A percentile compares a stretch with the other conserved stretches of the same genome.
Evolutionary conservation across 1,140 invertebrate species (phyloP).

Genomic region (Proales similis): DNA sequence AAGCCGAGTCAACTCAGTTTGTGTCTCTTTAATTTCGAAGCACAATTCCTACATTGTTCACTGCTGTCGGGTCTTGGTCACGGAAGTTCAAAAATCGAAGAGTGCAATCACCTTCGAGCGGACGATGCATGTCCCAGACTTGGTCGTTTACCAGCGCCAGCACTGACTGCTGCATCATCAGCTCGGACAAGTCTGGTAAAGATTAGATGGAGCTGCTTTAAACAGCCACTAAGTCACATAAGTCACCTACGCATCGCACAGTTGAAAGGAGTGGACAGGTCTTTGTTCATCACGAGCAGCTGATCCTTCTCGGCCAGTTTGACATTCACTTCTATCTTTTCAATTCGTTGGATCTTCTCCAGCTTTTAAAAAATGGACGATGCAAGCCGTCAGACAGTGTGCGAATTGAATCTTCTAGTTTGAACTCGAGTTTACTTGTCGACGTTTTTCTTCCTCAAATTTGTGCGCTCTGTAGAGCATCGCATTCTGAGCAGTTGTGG

Average conservation of each 20-base stretch:
- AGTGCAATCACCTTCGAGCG: slow-evolving; percentile 66
- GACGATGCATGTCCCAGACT: slow-evolving; percentile 86
- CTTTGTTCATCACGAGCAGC: slow-evolving; percentile 76
- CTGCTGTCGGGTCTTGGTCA: slow-evolving; percentile 56
- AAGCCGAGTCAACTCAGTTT: neutral
- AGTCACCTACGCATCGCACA: slow-evolving; percentile 71
- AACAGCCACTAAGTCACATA: neutral
- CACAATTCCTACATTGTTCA: slow-evolving; percentile 50
- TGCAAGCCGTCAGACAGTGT: too few species aligned
- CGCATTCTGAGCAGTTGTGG: too few species aligned
- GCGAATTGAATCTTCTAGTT: too few species aligned
- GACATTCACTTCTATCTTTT: slow-evolving; percentile 31
- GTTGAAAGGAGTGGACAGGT: slow-evolving; percentile 80
- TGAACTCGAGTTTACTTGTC: too few species aligned
- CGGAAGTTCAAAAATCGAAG: slow-evolving; percentile 71
- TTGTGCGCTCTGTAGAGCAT: too few species aligned
- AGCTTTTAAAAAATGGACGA: neutral
- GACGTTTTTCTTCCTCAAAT: too few species aligned
- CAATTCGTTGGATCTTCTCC: slow-evolving; percentile 21
- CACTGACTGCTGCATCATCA: slow-evolving; percentile 63
- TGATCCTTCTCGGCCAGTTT: neutral
- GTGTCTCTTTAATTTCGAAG: neutral
- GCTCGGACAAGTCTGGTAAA: slow-evolving; percentile 66
- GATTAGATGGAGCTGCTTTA: slow-evolving; percentile 8
- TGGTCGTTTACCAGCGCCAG: slow-evolving; percentile 69